Base-by-base conservation (phyloP, 92 coral and sea anemone genomes). In the Heliopora coerulea region DNA sequence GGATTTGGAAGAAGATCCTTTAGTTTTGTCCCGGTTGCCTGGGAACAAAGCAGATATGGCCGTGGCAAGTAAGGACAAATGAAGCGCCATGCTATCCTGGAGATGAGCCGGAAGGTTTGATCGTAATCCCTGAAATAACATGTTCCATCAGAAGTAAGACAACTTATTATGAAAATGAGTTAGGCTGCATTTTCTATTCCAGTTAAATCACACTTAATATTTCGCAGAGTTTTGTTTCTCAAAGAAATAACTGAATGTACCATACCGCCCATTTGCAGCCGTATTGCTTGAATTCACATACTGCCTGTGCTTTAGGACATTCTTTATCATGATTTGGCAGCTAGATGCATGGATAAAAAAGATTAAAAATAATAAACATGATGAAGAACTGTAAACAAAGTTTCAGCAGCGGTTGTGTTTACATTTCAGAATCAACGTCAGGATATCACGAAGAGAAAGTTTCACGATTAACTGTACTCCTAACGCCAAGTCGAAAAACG, bases 241-340 rank as follows among this genome's bases (percentile, higher is more conserved):
- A n/a, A n/a, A n/a, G n/a, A n/a, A n/a, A n/a, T n/a, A 37, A 37
- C 4, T 37, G 11, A 4, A 37, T 37, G 11, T 11, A 37, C 42
- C 42, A 37, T 40, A 65, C 72, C 72, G 30, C 29, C 72, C 72
- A 37, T 18, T 65, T 65, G 72, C 72, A 65, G 8, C 72, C 72
- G 41, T 65, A 70, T 3, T n/a, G 3, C 39, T 56, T 56, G 52
- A 63, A 56, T 29, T 41, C 62, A 76, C 77, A 74, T 0, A 48
- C 41, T 40, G 64, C 62, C n/a, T 78, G 86, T 19, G 37, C 73
- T 76, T 78, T 77, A n/a, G 84, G 60, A 34, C 83, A 74, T 14
- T n/a, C 56, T 29, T 79, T 46, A 20, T 46, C 75, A 32, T 68
- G 80, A 7, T 54, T 20, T 35, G 31, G 18, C 66, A 62, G 32